Evolutionary conservation across 2,888 invertebrate species (phyloP).

Genomic region (Tinea trinotella): DNA sequence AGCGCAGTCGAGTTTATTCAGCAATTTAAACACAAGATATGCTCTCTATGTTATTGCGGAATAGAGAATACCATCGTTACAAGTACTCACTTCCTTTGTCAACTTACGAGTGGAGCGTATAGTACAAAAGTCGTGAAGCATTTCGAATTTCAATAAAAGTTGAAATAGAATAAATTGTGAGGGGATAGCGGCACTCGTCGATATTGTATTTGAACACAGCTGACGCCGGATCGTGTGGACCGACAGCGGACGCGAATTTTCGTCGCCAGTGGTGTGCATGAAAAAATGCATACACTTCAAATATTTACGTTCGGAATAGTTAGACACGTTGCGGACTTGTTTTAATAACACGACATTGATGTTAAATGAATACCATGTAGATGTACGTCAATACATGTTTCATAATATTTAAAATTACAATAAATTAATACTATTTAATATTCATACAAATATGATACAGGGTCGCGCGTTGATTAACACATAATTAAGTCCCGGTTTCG

Average conservation of each 20-base stretch:
- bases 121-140: conserved; percentile 12
- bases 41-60: conserved; percentile 10
- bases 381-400: no score
- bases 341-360: no score
- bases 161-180: conserved; percentile 52
- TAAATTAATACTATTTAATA: no score
- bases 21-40: conserved; percentile 6
- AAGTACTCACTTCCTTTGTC: conserved; percentile 18
- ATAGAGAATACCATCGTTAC: background rate
- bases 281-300: background rate
- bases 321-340: no score
- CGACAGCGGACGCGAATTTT: conserved; percentile 4
- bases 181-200: conserved; percentile 29
- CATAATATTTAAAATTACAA: no score
- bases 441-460: no score
- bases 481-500: no score
- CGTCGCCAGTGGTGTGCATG: background rate
- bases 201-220: conserved; percentile 43
- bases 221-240: conserved; percentile 30
- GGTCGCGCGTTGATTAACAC: no score
- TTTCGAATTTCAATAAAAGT: conserved; percentile 59
- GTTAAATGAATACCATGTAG: no score
- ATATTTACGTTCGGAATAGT: background rate
- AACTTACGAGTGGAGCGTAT: conserved; percentile 6
- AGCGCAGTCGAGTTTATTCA: conserved; percentile 10